These are phyloP conservation scores for Corydoras maculifer DNA, from an alignment of 2,113 vertebrate species.

Conservation along the genomic window DNA sequence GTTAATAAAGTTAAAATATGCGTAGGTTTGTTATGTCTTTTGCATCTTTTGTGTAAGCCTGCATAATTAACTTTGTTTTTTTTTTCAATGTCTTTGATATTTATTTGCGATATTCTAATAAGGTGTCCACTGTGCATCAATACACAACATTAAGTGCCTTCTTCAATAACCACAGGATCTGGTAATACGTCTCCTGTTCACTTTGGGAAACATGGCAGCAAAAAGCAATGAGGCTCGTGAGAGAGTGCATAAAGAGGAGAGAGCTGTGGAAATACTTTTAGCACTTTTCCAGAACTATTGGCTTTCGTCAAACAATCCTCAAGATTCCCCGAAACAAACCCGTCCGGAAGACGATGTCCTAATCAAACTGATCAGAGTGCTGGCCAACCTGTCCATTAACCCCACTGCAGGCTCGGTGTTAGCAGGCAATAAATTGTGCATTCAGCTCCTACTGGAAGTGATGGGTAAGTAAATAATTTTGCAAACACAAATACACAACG, in stretches of 20 bases:
- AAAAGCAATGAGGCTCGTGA: slow-evolving; percentile 69
- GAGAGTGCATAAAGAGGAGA: slow-evolving; percentile 66
- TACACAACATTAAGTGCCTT: too few species aligned
- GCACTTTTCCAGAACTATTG: slow-evolving; percentile 71
- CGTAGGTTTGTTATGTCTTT: too few species aligned
- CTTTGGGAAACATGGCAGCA: slow-evolving; percentile 85
- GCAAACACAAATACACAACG: background rate
- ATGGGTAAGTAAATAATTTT: slow-evolving; percentile 68
- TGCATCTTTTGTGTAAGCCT: too few species aligned
- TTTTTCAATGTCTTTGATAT: too few species aligned
- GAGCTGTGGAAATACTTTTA: slow-evolving; percentile 66
- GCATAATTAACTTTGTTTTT: too few species aligned
- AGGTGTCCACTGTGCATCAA: too few species aligned
- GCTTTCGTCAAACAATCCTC: slow-evolving; percentile 22
- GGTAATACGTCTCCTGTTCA: slow-evolving; percentile 80
- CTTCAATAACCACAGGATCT: slow-evolving; percentile 69
- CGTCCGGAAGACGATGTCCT: slow-evolving; percentile 74
- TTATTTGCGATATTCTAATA: too few species aligned
- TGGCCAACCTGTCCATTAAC: slow-evolving; percentile 85
- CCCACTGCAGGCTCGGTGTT: slow-evolving; percentile 67
- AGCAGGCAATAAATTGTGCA: slow-evolving; percentile 58
- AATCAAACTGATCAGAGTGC: slow-evolving; percentile 83
- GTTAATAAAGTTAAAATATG: too few species aligned
- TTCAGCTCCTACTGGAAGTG: slow-evolving; percentile 71
- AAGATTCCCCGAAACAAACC: background rate